Evolutionary conservation across 2,797 vertebrate species (phyloP).

Genomic region (Australoheros facetus): DNA sequence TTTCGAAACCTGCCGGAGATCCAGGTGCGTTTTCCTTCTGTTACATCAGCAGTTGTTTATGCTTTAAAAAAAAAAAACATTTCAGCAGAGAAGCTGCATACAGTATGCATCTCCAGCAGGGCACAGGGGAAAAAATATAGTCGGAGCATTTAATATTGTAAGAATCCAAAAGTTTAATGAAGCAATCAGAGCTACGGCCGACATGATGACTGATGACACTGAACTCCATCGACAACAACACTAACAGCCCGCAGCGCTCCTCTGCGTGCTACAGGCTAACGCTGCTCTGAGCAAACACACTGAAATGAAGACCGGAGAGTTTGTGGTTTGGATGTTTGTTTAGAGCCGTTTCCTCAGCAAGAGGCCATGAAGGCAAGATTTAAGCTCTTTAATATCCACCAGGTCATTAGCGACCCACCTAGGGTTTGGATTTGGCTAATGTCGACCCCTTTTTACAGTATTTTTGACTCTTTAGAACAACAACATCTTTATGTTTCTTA

Average conservation of each 20-base stretch:
- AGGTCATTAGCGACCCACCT: not conserved
- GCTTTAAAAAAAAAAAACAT: not conserved
- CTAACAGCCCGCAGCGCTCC: not conserved
- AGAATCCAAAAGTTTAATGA: not conserved
- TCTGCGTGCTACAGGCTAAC: not conserved
- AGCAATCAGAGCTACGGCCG: not conserved
- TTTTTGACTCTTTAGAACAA: too few species aligned
- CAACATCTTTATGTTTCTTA: not conserved
- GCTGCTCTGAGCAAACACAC: not conserved
- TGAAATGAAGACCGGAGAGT: accelerated
- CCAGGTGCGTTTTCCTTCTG: not conserved
- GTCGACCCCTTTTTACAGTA: not conserved
- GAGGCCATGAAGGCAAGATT: too few species aligned
- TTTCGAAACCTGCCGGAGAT: not conserved
- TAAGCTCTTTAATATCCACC: not conserved
- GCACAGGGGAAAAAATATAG: not conserved
- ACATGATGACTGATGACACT: not conserved
- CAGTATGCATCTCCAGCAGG: not conserved
- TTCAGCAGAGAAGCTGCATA: not conserved
- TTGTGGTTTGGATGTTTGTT: not conserved
- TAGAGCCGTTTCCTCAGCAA: not conserved
- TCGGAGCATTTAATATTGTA: not conserved
- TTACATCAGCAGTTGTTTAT: not conserved
- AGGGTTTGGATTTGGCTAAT: not conserved
- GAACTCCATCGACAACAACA: not conserved